These are phyloP conservation scores for Noctua janthina DNA, from an alignment of 2,888 invertebrate genomes.

Conservation along the genomic window DNA sequence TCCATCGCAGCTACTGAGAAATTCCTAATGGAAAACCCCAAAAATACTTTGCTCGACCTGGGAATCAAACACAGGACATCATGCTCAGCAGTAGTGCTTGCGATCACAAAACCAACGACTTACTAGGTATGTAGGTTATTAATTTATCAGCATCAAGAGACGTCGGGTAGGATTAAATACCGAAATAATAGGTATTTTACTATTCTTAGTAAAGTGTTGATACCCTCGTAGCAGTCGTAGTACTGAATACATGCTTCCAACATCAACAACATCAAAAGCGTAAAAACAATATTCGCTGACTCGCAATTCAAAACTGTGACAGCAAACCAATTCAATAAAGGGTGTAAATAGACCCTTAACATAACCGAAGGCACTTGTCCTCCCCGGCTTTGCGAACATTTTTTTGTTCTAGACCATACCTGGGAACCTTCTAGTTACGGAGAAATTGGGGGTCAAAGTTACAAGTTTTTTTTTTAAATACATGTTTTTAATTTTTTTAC, in stretches of 20 bases:
- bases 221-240: neutral
- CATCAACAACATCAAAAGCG: constrained; percentile 18
- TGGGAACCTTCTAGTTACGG: no score
- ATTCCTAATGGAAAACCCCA: neutral
- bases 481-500: no score
- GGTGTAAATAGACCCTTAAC: no score
- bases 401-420: no score
- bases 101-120: neutral
- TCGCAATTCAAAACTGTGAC: constrained; percentile 1
- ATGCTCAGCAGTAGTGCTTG: neutral
- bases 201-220: constrained; percentile 1
- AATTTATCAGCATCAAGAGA: neutral
- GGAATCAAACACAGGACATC: neutral
- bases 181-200: neutral
- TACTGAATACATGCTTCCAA: neutral
- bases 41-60: neutral
- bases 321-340: neutral
- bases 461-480: no score
- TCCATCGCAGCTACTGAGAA: neutral
- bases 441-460: no score
- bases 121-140: neutral
- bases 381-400: no score
- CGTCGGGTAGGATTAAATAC: neutral
- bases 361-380: no score
- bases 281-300: neutral